Base-by-base conservation (phyloP, 2,797 vertebrate species). In the Menidia menidia region DNA sequence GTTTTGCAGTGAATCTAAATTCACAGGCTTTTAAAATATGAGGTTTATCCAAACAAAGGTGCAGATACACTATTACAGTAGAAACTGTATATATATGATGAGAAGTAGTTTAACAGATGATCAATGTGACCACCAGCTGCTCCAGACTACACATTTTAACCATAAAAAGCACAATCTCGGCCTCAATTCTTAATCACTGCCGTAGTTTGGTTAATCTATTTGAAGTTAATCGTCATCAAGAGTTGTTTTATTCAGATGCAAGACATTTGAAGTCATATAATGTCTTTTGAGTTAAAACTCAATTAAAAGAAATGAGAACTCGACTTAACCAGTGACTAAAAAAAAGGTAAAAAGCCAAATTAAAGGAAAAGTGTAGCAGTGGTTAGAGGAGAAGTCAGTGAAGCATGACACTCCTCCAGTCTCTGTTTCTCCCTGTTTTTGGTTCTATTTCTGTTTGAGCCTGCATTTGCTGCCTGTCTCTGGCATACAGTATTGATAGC, bases 401-500 rank as follows among this genome's bases (percentile, higher is more conserved):
- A 55, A 35, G 51, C 51, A 1, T 35, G 12, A 39, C 35, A 12
- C 35, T 66, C 35, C 19, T 9, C 56, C 44, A 50, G 19, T 53
- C 53, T 59, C 9, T 50, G 35, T 16, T 19, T 33, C 35, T 59
- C 18, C 10, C 5, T 32, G 15, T 41, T 32, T 73, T 47, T 51
- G 42, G 47, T 31, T n/a, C 15, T 62, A 12, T 58, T 47, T 30
- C 6, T 68, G 58, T 78, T 64, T 80, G 71, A 50, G 31, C 65
- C 16, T 35, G 25, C 58, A 63, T 68, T 61, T 50, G 41, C 41
- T 19, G 58, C 15, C 56, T 51, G 44, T 25, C 58, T 39, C 51
- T 71, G 25, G 64, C 58, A 80, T 92, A 58, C 76, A 92, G 77
- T 84, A 89, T 91, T 88, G 62, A 91, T 89, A 75, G 16, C 59